These are phyloP conservation scores for Lampris megalopsis DNA, from an alignment of 2,113 vertebrate genomes.

Conservation along the genomic window DNA sequence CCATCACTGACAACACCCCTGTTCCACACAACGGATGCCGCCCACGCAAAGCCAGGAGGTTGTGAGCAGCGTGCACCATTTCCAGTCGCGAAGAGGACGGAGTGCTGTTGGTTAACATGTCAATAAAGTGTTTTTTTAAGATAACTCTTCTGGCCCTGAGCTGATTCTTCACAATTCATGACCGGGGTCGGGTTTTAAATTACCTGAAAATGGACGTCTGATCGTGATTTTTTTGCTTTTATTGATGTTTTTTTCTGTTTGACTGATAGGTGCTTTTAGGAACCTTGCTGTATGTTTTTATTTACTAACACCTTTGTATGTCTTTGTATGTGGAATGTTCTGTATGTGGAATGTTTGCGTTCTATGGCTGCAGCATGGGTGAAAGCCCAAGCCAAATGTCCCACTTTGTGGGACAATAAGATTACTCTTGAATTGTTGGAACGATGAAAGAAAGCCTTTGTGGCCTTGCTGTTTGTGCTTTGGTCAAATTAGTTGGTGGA, in stretches of 20 bases:
- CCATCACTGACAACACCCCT: conserved; percentile 95
- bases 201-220: conserved; percentile 25
- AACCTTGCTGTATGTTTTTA: no score
- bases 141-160: conserved; percentile 10
- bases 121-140: conserved; percentile 67
- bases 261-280: no score
- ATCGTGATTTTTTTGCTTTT: no score
- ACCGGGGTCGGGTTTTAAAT: conserved; percentile 31
- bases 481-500: conserved; percentile 4
- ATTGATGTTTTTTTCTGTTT: conserved; percentile 9
- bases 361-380: no score
- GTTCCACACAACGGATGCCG: conserved; percentile 97
- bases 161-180: conserved; percentile 15
- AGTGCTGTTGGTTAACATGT: conserved; percentile 4
- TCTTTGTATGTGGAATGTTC: no score
- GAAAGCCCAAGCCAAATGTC: no score
- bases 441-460: conserved; percentile 15
- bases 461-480: conserved; percentile 17
- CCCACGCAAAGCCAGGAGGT: conserved; percentile 89
- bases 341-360: no score
- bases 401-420: no score
- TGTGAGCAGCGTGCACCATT: conserved; percentile 71
- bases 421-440: conserved; percentile 1
- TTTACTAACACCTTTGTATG: no score
- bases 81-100: neutral